phyloP scores from a whole-genome alignment of 2,888 invertebrate genomes.

The Caenorhabditis angaria region DNA sequence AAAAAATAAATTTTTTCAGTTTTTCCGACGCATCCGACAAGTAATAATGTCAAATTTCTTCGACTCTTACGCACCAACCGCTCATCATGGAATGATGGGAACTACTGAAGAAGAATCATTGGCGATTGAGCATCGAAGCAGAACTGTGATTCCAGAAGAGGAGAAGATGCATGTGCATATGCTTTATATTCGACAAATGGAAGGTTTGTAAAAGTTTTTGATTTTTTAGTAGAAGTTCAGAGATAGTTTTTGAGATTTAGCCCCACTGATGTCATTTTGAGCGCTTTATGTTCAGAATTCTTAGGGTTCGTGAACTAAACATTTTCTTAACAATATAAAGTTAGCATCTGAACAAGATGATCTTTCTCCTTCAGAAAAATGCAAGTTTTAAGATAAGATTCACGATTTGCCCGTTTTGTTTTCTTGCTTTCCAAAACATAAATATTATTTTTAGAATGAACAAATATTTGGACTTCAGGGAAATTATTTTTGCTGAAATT shows the following conservation, averaged over 20 bases:
- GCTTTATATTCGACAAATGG: not conserved
- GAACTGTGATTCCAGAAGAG: not conserved
- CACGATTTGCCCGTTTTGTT: too few relatives aligned
- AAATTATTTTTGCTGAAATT: too few relatives aligned
- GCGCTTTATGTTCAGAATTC: too few relatives aligned
- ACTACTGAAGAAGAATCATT: not conserved
- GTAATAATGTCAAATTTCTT: not conserved
- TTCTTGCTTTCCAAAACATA: too few relatives aligned
- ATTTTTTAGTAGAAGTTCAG: not conserved
- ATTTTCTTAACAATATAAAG: too few relatives aligned
- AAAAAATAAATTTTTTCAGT: slow-evolving; percentile 1
- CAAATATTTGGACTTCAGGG: too few relatives aligned
- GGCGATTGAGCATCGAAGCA: not conserved
- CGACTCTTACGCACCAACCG: not conserved
- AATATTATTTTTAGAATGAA: too few relatives aligned
- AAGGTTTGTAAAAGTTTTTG: not conserved
- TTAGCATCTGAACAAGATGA: too few relatives aligned
- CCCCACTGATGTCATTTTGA: not conserved
- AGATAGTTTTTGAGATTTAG: not conserved
- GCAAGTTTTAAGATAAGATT: too few relatives aligned
- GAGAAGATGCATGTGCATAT: slow-evolving; percentile 7
- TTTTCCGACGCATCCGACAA: not conserved
- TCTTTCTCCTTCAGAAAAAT: too few relatives aligned
- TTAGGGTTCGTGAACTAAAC: too few relatives aligned
- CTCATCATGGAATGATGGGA: not conserved